Evolutionary conservation across 2,888 invertebrate species (phyloP).

Genomic region (Onchidella celtica): DNA sequence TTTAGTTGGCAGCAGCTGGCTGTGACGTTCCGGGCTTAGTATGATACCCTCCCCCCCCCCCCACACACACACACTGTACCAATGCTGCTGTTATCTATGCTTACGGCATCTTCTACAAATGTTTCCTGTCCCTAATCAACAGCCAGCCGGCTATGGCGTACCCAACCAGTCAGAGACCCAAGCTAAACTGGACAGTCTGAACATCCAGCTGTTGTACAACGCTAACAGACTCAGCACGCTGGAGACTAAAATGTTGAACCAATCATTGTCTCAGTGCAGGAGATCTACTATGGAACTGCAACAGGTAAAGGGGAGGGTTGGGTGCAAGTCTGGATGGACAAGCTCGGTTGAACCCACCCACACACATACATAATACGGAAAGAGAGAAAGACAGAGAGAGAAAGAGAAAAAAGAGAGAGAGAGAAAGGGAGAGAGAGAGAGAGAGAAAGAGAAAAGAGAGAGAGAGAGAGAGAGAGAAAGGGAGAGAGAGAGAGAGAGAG

Average conservation of each 20-base stretch:
- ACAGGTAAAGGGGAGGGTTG: slow-evolving; percentile 55
- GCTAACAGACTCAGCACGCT: slow-evolving; percentile 84
- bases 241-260: slow-evolving; percentile 78
- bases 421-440: too few relatives aligned
- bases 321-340: not conserved
- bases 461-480: slow-evolving; percentile 11
- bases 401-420: not conserved
- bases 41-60: too few relatives aligned
- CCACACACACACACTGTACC: too few relatives aligned
- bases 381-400: not conserved
- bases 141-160: not conserved
- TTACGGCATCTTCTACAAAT: too few relatives aligned
- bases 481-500: not conserved
- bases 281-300: slow-evolving; percentile 67
- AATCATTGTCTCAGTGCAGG: slow-evolving; percentile 66
- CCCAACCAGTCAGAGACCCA: not conserved
- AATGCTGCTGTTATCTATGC: too few relatives aligned
- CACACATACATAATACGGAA: too few relatives aligned
- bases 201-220: slow-evolving; percentile 65
- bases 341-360: not conserved
- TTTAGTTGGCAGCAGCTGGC: too few relatives aligned
- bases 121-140: too few relatives aligned
- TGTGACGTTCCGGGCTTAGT: too few relatives aligned
- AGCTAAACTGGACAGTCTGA: slow-evolving; percentile 60
- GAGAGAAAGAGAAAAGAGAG: not conserved